phyloP scores from a whole-genome alignment of 2,888 invertebrate genomes.

The Drosophila basisetae region DNA sequence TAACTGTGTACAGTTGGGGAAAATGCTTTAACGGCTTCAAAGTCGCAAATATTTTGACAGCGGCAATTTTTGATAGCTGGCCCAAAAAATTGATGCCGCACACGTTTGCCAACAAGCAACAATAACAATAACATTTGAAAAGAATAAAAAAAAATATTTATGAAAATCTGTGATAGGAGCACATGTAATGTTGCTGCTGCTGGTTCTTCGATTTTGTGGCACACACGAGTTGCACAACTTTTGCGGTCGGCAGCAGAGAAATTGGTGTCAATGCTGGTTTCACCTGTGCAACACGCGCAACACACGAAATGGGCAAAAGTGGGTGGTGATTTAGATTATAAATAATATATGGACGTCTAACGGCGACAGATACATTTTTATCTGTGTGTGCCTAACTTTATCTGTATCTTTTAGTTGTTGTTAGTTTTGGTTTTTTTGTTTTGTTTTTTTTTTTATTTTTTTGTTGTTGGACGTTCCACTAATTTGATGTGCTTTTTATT shows the following conservation, averaged over 20 bases:
- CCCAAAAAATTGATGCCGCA: slow-evolving; percentile 34
- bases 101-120: slow-evolving; percentile 25
- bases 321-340: slow-evolving; percentile 52
- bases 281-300: slow-evolving; percentile 74
- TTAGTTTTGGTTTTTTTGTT: neutral
- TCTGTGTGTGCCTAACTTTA: slow-evolving; percentile 10
- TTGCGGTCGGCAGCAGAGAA: slow-evolving; percentile 18
- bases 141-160: slow-evolving; percentile 26
- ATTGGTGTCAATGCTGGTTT: slow-evolving; percentile 55
- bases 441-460: neutral
- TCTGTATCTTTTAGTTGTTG: slow-evolving; percentile 21
- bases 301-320: neutral
- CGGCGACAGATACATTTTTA: slow-evolving; percentile 65
- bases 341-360: slow-evolving; percentile 59
- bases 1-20: neutral
- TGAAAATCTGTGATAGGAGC: neutral
- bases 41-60: slow-evolving; percentile 52
- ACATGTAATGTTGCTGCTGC: neutral
- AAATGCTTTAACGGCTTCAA: slow-evolving; percentile 28
- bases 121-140: slow-evolving; percentile 15
- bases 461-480: slow-evolving; percentile 53
- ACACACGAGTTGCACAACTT: slow-evolving; percentile 40
- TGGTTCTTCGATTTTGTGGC: slow-evolving; percentile 16
- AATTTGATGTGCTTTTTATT: slow-evolving; percentile 80
- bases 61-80: slow-evolving; percentile 22